Evolutionary conservation across 1,140 invertebrate species (phyloP).

Genomic region (Alviniconcha marisindica): DNA sequence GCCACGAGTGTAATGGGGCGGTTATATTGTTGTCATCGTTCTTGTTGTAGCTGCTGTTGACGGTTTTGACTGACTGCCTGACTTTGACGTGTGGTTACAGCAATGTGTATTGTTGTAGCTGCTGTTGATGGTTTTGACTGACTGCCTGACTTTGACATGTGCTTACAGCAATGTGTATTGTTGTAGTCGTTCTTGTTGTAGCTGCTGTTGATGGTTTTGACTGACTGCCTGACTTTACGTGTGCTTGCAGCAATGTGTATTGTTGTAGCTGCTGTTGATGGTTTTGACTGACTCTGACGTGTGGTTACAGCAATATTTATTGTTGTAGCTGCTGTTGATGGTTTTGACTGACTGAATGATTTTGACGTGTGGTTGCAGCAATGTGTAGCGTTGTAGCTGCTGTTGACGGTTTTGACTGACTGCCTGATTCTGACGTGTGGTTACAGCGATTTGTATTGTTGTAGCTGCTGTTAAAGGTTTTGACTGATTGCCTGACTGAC

Average conservation of each 20-base stretch:
- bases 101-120: conserved; percentile 77
- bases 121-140: not conserved
- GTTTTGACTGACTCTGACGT: no score
- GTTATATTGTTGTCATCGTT: no score
- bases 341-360: not conserved
- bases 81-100: not conserved
- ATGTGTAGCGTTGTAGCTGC: no score
- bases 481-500: not conserved
- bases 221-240: not conserved
- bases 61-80: not conserved
- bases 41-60: not conserved
- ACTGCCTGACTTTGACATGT: not conserved
- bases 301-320: not conserved
- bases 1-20: no score
- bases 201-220: no score
- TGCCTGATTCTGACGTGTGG: not conserved
- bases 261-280: no score
- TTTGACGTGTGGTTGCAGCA: not conserved
- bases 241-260: no score
- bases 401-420: no score
- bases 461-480: not conserved
- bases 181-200: not conserved
- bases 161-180: conserved; percentile 81
- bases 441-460: not conserved
- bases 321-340: not conserved